Base-by-base conservation (phyloP, 2,113 vertebrate species). In the Urocynchramus pylzowi region DNA sequence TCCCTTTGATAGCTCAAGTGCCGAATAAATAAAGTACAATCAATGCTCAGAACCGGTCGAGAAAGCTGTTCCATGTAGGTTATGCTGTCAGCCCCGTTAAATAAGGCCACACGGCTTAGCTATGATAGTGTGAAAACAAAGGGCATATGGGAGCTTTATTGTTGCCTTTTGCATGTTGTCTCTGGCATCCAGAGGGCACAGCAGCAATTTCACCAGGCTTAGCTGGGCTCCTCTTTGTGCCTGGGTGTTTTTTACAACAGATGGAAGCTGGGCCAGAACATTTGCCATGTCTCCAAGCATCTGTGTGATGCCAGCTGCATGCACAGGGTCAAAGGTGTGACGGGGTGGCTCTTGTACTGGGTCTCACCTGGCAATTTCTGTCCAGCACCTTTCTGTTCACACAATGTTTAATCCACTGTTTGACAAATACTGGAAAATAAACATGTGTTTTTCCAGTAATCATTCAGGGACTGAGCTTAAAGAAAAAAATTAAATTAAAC, bases 11-110 rank as follows among this genome's bases (percentile, higher is more conserved):
- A 78, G 78, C 84, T 75, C 49, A 81, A 91, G 90, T 56, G 42
- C 50, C 73, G 69, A 91, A 96, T 97, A 96, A 95, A 95, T 97
- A 89, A 95, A 84, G 84, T 70, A 50, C 69, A 84, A 89, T 87
- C 94, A 93, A 44, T 60, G 64, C 63, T 94, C 60, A 49, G 78
- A 95, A 94, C 31, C 52, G 90, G 84, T 71, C 16, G 8, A 76
- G 95, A 92, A 80, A 70, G 60, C 84, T 61, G 42, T 89, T 77
- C 91, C 90, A 57, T 64, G 47, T 68, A 79, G 89, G 78, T 93
- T 78, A 56, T 63, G 30, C 67, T 73, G 63, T 74, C 63, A 64
- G 63, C 28, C 45, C 70, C 26, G 11, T 63, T 79, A 92, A 87
- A 95, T 67, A 75, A 68, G 37, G 59, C 50, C 0, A 1, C 24